A percentile compares a stretch with the other conserved stretches of the same genome.
Evolutionary conservation across 2,888 invertebrate species (phyloP).

Genomic region (Zaprionus obscuricornis): DNA sequence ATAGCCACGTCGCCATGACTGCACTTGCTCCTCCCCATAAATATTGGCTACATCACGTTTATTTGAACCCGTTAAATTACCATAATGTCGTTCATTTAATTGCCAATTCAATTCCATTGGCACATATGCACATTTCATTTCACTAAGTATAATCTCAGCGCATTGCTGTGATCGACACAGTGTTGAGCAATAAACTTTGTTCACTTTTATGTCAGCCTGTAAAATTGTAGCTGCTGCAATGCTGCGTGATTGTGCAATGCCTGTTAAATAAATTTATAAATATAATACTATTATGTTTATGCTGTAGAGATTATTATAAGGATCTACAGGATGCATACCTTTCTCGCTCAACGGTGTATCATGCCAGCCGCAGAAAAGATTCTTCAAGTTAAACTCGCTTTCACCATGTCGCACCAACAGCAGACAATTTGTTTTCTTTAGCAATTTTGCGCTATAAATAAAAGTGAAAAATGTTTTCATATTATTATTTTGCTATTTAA

Average conservation of each 20-base stretch:
- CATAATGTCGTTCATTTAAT: slow-evolving; percentile 94
- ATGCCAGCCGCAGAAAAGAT: slow-evolving; percentile 90
- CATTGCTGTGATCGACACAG: slow-evolving; percentile 91
- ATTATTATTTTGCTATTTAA: too few relatives aligned
- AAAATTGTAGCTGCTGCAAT: slow-evolving; percentile 88
- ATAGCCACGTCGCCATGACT: slow-evolving; percentile 93
- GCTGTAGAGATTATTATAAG: background rate
- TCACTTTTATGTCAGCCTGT: slow-evolving; percentile 88
- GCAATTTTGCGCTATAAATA: slow-evolving; percentile 41
- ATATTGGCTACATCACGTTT: slow-evolving; percentile 93
- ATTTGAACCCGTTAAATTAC: slow-evolving; percentile 92
- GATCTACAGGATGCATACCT: slow-evolving; percentile 84
- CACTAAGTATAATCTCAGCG: slow-evolving; percentile 87
- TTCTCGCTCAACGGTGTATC: slow-evolving; percentile 88
- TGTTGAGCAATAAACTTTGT: slow-evolving; percentile 92
- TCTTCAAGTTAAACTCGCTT: slow-evolving; percentile 90
- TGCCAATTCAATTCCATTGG: slow-evolving; percentile 91
- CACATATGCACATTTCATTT: slow-evolving; percentile 87
- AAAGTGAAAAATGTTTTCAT: too few relatives aligned
- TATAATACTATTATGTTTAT: background rate
- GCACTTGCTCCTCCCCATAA: slow-evolving; percentile 93
- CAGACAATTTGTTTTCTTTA: slow-evolving; percentile 82
- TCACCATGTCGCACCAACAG: slow-evolving; percentile 88
- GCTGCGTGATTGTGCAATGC: slow-evolving; percentile 76
- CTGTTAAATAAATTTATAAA: slow-evolving; percentile 46